Conservation (phyloP, 2,888 invertebrate genomes). For the Hirtodrosophila trivittata region DNA sequence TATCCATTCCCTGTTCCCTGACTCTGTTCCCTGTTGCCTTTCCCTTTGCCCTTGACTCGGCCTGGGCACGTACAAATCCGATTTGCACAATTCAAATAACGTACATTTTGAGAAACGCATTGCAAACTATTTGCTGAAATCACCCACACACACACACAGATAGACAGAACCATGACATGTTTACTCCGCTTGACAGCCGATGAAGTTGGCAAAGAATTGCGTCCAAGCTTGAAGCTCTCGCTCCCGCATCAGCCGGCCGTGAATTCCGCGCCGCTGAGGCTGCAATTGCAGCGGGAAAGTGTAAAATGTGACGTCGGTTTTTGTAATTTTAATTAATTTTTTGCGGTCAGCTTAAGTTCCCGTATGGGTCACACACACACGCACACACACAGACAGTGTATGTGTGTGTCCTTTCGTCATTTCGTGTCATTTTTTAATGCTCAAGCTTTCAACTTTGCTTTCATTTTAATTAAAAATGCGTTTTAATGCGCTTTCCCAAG, state of each 20-base stretch:
- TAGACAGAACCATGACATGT: constrained; percentile 18
- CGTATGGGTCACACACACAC: constrained; percentile 21
- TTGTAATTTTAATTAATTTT: constrained; percentile 78
- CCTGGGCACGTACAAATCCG: constrained; percentile 75
- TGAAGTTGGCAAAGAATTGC: constrained; percentile 45
- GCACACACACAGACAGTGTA: constrained; percentile 2
- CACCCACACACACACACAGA: constrained; percentile 25
- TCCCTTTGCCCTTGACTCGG: constrained; percentile 11
- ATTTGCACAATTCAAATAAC: constrained; percentile 80
- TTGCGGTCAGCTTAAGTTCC: constrained; percentile 73
- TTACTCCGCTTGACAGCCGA: constrained; percentile 43
- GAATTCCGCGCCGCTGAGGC: constrained; percentile 46
- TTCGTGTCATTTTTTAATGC: constrained; percentile 51
- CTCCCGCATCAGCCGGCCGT: constrained; percentile 41
- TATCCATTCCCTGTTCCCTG: background rate
- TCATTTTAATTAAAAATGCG: constrained; percentile 74
- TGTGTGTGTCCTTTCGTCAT: constrained; percentile 25
- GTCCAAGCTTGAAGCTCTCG: background rate
- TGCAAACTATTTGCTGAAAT: constrained; percentile 64
- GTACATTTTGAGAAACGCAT: constrained; percentile 57
- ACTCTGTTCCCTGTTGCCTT: background rate
- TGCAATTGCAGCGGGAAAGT: constrained; percentile 5
- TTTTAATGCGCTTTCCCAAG: constrained; percentile 71
- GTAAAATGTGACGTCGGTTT: constrained; percentile 22
- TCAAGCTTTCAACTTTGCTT: constrained; percentile 71